A percentile compares a stretch with the other conserved stretches of the same genome.
phyloP scores from a whole-genome alignment of 2,797 vertebrate species.

The Oophaga sylvatica region DNA sequence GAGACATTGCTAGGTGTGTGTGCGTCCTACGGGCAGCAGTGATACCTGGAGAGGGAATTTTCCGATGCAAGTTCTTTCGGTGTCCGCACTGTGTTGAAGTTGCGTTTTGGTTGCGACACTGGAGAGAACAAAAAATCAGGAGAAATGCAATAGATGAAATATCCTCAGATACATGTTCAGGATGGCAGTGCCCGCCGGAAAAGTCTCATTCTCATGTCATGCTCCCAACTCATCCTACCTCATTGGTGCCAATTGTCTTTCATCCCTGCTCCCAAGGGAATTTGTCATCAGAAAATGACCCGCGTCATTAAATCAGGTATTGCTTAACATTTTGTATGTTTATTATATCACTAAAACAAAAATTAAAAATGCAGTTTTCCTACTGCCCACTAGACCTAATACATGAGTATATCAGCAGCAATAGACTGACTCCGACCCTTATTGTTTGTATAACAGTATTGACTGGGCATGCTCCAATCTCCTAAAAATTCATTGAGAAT shows the following conservation, averaged over 20 bases:
- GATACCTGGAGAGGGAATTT: constrained; percentile 91
- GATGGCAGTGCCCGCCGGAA: neutral
- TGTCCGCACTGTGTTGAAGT: constrained; percentile 87
- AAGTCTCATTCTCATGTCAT: neutral
- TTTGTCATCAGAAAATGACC: no score
- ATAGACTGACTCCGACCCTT: no score
- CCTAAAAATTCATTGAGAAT: no score
- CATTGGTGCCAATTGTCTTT: neutral
- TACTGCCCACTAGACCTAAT: no score
- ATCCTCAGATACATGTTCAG: neutral
- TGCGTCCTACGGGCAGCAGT: constrained; percentile 1
- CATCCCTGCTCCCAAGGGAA: neutral
- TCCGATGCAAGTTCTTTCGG: constrained; percentile 94
- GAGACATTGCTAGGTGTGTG: neutral
- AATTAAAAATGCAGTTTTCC: no score
- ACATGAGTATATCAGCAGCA: no score
- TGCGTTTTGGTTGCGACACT: constrained; percentile 92
- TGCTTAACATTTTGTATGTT: no score
- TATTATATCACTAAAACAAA: no score
- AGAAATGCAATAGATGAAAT: neutral
- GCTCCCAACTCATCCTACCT: neutral
- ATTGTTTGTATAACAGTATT: no score
- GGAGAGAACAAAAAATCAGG: neutral
- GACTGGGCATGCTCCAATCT: no score
- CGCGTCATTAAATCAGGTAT: no score